These are phyloP conservation scores for Nesidiocoris tenuis DNA, from an alignment of 2,888 invertebrate genomes.

Conservation along the genomic window DNA sequence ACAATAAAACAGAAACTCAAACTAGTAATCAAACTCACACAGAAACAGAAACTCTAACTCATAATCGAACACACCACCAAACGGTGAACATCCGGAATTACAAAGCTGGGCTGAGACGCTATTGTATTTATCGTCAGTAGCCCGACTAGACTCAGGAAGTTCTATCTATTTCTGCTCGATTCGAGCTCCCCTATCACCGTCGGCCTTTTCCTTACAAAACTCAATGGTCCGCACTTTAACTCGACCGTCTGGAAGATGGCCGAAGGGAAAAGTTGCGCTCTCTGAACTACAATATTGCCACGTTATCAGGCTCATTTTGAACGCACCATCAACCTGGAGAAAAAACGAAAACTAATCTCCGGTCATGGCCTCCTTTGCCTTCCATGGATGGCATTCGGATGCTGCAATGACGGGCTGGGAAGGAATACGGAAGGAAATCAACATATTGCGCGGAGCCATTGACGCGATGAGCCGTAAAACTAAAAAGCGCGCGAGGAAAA, in stretches of 20 bases:
- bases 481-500: conserved; percentile 15
- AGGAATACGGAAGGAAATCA: conserved; percentile 23
- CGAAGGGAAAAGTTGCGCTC: conserved; percentile 14
- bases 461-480: conserved; percentile 34
- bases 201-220: conserved; percentile 1
- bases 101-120: too few relatives aligned
- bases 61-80: too few relatives aligned
- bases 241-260: neutral
- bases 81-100: too few relatives aligned
- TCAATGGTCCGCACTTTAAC: conserved; percentile 6
- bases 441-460: conserved; percentile 18
- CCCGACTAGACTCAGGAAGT: neutral
- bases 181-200: neutral
- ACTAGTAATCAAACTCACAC: too few relatives aligned
- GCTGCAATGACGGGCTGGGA: too few relatives aligned
- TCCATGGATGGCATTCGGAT: too few relatives aligned
- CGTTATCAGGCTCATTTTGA: conserved; percentile 32
- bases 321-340: conserved; percentile 24
- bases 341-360: too few relatives aligned
- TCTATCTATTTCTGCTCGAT: neutral
- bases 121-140: neutral
- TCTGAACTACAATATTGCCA: conserved; percentile 2
- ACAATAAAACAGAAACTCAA: too few relatives aligned
- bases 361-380: too few relatives aligned
- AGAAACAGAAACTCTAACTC: too few relatives aligned